Evolutionary conservation across 2,113 vertebrate genomes (phyloP).

Genomic region (Pangasianodon gigas): DNA sequence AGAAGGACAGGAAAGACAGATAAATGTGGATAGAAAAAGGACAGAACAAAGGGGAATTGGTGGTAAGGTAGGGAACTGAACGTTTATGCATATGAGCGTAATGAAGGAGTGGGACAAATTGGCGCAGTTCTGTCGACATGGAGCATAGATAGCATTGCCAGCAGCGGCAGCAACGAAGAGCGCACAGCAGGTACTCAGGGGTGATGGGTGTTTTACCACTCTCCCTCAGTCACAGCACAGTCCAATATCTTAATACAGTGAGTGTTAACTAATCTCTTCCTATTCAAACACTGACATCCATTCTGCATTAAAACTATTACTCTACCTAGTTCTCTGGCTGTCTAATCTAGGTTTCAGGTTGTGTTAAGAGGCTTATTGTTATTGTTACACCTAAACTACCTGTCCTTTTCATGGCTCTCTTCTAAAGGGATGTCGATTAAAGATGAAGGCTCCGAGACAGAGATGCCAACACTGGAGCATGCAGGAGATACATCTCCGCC

Average conservation of each 20-base stretch:
- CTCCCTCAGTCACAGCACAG: constrained; percentile 63
- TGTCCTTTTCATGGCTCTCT: constrained; percentile 79
- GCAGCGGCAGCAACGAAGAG: constrained; percentile 69
- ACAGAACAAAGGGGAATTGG: constrained; percentile 7
- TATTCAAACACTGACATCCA: not conserved
- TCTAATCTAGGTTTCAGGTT: not conserved
- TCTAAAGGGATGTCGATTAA: constrained; percentile 67
- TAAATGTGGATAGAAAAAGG: constrained; percentile 3
- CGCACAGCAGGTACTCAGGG: constrained; percentile 70
- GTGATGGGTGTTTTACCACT: constrained; percentile 67
- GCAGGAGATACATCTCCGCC: constrained; percentile 63
- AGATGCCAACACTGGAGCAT: constrained; percentile 25
- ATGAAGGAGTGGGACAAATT: constrained; percentile 51
- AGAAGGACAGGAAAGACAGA: constrained; percentile 28
- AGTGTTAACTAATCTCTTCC: not conserved
- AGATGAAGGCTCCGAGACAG: constrained; percentile 57
- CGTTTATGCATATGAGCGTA: constrained; percentile 22
- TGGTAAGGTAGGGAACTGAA: not conserved
- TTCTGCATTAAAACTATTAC: not conserved
- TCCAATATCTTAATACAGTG: constrained; percentile 10
- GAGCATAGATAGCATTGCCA: constrained; percentile 50
- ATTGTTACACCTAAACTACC: constrained; percentile 65
- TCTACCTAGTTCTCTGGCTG: not conserved
- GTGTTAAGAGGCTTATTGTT: not conserved
- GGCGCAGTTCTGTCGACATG: constrained; percentile 55